These are phyloP conservation scores for Sebastes fasciatus DNA, from an alignment of 2,113 vertebrate genomes.

Conservation along the genomic window DNA sequence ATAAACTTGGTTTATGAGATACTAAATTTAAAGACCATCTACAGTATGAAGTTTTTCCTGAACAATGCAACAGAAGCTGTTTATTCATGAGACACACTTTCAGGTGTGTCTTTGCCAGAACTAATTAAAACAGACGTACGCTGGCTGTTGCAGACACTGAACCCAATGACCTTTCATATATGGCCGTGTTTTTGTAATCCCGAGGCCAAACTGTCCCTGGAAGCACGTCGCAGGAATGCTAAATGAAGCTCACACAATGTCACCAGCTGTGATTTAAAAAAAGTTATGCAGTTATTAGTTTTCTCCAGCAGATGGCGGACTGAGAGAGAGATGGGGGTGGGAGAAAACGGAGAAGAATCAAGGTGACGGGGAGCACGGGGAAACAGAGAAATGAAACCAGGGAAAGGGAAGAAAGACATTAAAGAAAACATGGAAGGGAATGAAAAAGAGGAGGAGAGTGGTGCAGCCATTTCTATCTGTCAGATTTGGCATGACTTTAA, in stretches of 20 bases:
- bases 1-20: not conserved
- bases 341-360: not conserved
- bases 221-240: slow-evolving; percentile 36
- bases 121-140: slow-evolving; percentile 44
- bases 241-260: slow-evolving; percentile 9
- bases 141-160: slow-evolving; percentile 31
- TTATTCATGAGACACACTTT: slow-evolving; percentile 38
- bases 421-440: not conserved
- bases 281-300: not conserved
- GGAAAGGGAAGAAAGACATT: not conserved
- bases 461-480: slow-evolving; percentile 14
- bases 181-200: slow-evolving; percentile 45
- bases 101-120: slow-evolving; percentile 37
- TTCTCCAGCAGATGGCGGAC: slow-evolving; percentile 68
- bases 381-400: not conserved
- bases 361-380: not conserved
- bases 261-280: not conserved
- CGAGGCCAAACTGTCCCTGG: slow-evolving; percentile 14
- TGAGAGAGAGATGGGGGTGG: slow-evolving; percentile 35
- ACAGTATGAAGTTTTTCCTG: not conserved
- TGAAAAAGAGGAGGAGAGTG: not conserved
- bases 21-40: not conserved
- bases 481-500: slow-evolving; percentile 17
- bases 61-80: slow-evolving; percentile 27
- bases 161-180: slow-evolving; percentile 43